Evolutionary conservation across 2,888 invertebrate species (phyloP).

Genomic region (Pristionchus japonicus): DNA sequence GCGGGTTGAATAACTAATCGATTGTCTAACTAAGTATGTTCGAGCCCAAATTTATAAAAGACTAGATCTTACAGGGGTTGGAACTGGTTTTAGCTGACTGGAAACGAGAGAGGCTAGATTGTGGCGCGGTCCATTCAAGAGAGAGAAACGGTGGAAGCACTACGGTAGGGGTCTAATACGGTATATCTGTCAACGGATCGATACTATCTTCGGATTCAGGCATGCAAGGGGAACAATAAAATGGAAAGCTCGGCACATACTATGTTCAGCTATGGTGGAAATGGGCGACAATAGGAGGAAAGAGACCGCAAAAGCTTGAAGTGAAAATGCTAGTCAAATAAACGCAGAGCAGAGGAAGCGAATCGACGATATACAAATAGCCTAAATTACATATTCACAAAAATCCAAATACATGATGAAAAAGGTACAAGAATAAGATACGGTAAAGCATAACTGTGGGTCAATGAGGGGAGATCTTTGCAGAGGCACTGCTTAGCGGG

Average conservation of each 20-base stretch:
- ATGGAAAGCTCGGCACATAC: conserved; percentile 16
- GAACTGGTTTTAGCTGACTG: conserved; percentile 2
- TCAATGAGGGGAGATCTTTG: background rate
- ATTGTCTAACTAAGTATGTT: background rate
- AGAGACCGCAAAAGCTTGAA: background rate
- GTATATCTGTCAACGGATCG: conserved; percentile 33
- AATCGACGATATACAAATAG: background rate
- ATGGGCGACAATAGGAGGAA: background rate
- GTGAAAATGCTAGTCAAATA: conserved; percentile 16
- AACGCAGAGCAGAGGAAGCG: background rate
- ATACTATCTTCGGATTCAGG: background rate
- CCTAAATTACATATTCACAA: conserved; percentile 15
- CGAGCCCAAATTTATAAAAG: background rate
- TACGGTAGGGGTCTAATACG: conserved; percentile 34
- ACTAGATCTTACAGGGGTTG: conserved; percentile 19
- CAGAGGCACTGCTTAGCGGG: background rate
- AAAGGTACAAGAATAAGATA: background rate
- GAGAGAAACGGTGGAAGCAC: background rate
- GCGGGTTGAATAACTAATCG: background rate
- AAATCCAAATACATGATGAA: background rate
- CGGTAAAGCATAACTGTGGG: background rate
- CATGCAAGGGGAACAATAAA: background rate
- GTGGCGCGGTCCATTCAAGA: background rate
- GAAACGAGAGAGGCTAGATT: background rate
- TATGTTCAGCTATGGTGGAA: conserved; percentile 1